Conservation (phyloP, 1,140 invertebrate species). For the Bombyx mori region DNA sequence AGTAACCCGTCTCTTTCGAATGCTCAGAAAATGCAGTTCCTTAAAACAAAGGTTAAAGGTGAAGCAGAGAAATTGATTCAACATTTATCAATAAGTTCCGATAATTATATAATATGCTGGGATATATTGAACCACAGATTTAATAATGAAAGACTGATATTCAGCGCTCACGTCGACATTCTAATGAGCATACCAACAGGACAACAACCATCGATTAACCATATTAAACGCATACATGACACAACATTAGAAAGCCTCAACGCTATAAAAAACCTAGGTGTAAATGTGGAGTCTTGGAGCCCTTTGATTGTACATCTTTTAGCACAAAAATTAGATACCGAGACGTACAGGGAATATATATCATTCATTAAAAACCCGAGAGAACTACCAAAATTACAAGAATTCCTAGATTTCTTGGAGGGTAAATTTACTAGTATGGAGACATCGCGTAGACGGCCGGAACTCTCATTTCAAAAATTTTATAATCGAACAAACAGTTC, state of each 20-base stretch:
- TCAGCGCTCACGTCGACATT: conserved; percentile 6
- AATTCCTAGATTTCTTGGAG: conserved; percentile 22
- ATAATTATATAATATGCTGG: conserved; percentile 5
- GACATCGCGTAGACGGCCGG: conserved; percentile 7
- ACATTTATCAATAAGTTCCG: background rate
- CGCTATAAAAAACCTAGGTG: conserved; percentile 16
- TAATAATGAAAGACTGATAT: conserved; percentile 6
- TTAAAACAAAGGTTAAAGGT: conserved; percentile 5
- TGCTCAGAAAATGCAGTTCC: conserved; percentile 5
- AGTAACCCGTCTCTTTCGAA: conserved; percentile 5
- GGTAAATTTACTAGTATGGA: conserved; percentile 20
- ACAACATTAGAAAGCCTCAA: conserved; percentile 16
- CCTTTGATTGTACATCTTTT: conserved; percentile 17
- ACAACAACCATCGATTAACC: conserved; percentile 7
- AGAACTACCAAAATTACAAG: conserved; percentile 14
- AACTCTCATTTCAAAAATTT: no score
- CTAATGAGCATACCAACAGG: conserved; percentile 4
- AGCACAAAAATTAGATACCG: background rate
- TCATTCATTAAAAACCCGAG: conserved; percentile 15
- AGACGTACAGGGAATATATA: conserved; percentile 13
- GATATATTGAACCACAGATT: conserved; percentile 6
- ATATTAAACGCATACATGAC: conserved; percentile 17
- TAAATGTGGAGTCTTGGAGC: conserved; percentile 18
- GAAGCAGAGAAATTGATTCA: conserved; percentile 1
- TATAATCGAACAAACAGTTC: no score